Evolutionary conservation across 2,797 vertebrate species (phyloP).

Genomic region (Denticeps clupeoides): DNA sequence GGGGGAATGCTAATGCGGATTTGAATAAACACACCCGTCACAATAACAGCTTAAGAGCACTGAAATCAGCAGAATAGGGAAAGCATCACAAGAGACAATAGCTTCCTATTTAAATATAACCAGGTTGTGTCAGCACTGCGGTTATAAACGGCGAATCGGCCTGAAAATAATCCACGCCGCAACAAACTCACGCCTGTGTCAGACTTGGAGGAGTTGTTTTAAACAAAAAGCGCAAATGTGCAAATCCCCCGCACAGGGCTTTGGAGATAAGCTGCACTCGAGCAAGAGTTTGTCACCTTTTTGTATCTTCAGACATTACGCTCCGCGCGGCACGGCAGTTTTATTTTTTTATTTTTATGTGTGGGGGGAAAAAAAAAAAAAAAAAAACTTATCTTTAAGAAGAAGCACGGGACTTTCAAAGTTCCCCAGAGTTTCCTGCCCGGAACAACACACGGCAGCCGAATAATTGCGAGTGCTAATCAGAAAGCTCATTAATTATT

Average conservation of each 20-base stretch:
- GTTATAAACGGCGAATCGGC: constrained; percentile 25
- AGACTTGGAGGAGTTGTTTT: constrained; percentile 30
- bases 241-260: constrained; percentile 36
- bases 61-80: constrained; percentile 28
- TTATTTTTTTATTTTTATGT: constrained; percentile 25
- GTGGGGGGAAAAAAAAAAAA: too few relatives aligned
- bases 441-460: constrained; percentile 14
- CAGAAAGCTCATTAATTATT: constrained; percentile 37
- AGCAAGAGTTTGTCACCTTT: constrained; percentile 38
- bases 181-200: constrained; percentile 32
- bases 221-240: constrained; percentile 28
- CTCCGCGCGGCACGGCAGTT: constrained; percentile 13
- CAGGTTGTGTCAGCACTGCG: constrained; percentile 1
- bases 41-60: constrained; percentile 19
- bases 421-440: constrained; percentile 12
- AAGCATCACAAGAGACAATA: constrained; percentile 21
- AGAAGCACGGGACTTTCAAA: constrained; percentile 19
- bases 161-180: constrained; percentile 34
- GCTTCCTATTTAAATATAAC: constrained; percentile 20
- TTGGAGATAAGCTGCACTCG: constrained; percentile 38
- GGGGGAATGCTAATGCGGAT: constrained; percentile 14
- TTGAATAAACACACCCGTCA: constrained; percentile 15
- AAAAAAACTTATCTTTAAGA: constrained; percentile 32
- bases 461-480: constrained; percentile 29
- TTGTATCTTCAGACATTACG: constrained; percentile 29